Evolutionary conservation across 2,888 invertebrate genomes (phyloP).

Genomic region (Augochlorella aurata): DNA sequence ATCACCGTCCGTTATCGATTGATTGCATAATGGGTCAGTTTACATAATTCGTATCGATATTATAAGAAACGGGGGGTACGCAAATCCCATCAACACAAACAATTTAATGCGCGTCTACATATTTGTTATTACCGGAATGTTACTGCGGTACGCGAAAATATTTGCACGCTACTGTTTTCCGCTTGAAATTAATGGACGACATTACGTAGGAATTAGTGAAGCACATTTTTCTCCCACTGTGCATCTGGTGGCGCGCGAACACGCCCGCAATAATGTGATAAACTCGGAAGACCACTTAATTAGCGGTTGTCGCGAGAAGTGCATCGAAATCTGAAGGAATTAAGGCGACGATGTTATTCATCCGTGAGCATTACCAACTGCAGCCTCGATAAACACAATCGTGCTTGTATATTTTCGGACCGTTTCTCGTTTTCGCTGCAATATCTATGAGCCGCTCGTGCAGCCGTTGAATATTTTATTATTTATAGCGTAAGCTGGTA

Average conservation of each 20-base stretch:
- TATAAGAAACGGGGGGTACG: neutral
- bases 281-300: conserved; percentile 14
- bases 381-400: conserved; percentile 50
- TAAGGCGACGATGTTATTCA: conserved; percentile 37
- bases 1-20: conserved; percentile 26
- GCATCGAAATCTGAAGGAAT: conserved; percentile 21
- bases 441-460: neutral
- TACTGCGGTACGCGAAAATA: conserved; percentile 3
- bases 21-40: conserved; percentile 20
- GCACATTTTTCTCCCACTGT: neutral
- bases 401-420: conserved; percentile 23
- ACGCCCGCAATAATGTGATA: neutral
- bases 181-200: no score
- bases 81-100: neutral
- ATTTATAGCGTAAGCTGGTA: neutral
- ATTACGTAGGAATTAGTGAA: no score
- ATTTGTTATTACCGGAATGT: conserved; percentile 14
- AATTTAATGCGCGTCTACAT: neutral
- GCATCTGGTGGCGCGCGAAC: neutral
- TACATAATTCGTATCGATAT: conserved; percentile 27
- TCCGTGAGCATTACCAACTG: conserved; percentile 33
- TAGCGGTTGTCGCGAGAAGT: conserved; percentile 9
- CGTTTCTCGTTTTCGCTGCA: conserved; percentile 9
- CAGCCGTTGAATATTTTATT: neutral
- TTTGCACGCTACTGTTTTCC: no score